phyloP scores from a whole-genome alignment of 2,113 vertebrate species.

The Scortum barcoo region DNA sequence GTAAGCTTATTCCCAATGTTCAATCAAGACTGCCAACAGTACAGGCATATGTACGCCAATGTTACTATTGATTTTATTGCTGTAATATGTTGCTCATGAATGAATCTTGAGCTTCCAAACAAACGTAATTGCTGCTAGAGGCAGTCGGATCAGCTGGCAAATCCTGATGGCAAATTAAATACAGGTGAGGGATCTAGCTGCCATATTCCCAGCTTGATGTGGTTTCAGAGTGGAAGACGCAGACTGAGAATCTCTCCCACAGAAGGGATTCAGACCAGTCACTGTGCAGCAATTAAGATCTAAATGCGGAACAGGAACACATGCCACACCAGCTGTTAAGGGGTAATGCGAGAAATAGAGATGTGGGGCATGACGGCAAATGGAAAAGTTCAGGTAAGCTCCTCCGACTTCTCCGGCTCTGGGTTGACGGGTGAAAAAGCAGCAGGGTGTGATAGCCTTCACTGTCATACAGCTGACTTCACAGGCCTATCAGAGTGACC shows the following conservation, averaged over 20 bases:
- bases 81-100: slow-evolving; percentile 49
- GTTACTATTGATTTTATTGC: slow-evolving; percentile 51
- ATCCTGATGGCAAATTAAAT: slow-evolving; percentile 58
- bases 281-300: slow-evolving; percentile 42
- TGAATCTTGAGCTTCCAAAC: slow-evolving; percentile 46
- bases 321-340: slow-evolving; percentile 54
- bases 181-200: slow-evolving; percentile 33
- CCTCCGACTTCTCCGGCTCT: not conserved
- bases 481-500: slow-evolving; percentile 15
- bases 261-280: slow-evolving; percentile 20
- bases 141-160: slow-evolving; percentile 40
- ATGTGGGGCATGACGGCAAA: slow-evolving; percentile 3
- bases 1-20: slow-evolving; percentile 39
- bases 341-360: slow-evolving; percentile 15
- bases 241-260: slow-evolving; percentile 1
- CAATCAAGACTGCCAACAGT: slow-evolving; percentile 43
- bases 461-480: slow-evolving; percentile 10
- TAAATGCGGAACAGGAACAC: slow-evolving; percentile 55
- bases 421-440: not conserved
- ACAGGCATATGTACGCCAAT: slow-evolving; percentile 3
- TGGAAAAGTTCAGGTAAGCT: not conserved
- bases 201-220: not conserved
- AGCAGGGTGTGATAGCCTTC: not conserved
- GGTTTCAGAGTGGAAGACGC: not conserved
- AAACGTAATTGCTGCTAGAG: slow-evolving; percentile 47